These are phyloP conservation scores for Smithornis capensis DNA, from an alignment of 2,113 vertebrate genomes.

Conservation along the genomic window DNA sequence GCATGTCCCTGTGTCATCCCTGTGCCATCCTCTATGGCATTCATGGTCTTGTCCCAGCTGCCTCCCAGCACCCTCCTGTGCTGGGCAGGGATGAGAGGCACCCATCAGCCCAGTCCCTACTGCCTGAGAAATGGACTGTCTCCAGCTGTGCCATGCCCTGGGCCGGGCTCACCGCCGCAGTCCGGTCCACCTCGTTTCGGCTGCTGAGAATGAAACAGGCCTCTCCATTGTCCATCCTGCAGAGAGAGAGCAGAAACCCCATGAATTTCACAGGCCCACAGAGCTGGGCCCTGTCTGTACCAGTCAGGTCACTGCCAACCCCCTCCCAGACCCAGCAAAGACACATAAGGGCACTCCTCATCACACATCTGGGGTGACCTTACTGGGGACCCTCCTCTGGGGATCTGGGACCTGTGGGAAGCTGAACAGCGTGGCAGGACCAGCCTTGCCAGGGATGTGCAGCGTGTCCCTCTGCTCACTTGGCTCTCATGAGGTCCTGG, in stretches of 20 bases:
- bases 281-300: accelerated
- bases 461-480: slow-evolving; percentile 74
- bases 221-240: slow-evolving; percentile 86
- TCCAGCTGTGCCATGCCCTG: accelerated
- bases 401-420: not conserved
- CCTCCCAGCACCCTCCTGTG: not conserved
- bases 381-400: not conserved
- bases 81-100: not conserved
- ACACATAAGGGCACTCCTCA: accelerated
- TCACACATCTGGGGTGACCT: not conserved
- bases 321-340: not conserved
- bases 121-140: accelerated
- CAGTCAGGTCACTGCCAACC: not conserved
- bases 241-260: not conserved
- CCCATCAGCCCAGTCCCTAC: accelerated
- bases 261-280: accelerated
- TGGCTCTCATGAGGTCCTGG: slow-evolving; percentile 95
- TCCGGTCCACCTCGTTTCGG: slow-evolving; percentile 83
- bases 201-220: slow-evolving; percentile 88
- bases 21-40: accelerated
- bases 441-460: accelerated
- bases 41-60: accelerated
- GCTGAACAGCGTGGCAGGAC: not conserved
- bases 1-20: accelerated
- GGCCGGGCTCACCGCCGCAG: slow-evolving; percentile 74